Evolutionary conservation across 2,888 invertebrate genomes (phyloP).

Genomic region (Bellardia bayeri): DNA sequence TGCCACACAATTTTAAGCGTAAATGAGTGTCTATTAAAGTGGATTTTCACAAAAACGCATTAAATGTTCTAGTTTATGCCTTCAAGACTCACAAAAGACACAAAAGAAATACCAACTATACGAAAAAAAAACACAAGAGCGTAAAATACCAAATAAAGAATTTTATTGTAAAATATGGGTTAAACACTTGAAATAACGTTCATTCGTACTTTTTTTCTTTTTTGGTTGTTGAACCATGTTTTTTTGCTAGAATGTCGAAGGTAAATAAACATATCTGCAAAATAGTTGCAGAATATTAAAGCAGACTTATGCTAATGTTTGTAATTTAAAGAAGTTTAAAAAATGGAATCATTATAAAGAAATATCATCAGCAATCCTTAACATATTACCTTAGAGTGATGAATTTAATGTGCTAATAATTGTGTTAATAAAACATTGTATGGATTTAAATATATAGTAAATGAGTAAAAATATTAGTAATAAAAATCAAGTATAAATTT

Average conservation of each 20-base stretch:
- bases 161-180: slow-evolving; percentile 61
- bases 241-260: background rate
- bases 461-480: too few relatives aligned
- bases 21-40: slow-evolving; percentile 69
- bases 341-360: background rate
- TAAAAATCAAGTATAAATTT: too few relatives aligned
- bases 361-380: background rate
- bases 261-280: background rate
- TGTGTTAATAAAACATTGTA: too few relatives aligned
- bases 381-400: too few relatives aligned
- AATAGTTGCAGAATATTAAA: background rate
- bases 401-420: too few relatives aligned
- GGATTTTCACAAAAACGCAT: slow-evolving; percentile 58
- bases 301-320: slow-evolving; percentile 1
- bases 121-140: slow-evolving; percentile 11
- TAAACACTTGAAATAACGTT: slow-evolving; percentile 54
- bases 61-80: slow-evolving; percentile 63
- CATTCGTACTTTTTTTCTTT: background rate
- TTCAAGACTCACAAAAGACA: background rate
- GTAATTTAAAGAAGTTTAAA: slow-evolving; percentile 14
- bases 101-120: background rate
- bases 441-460: too few relatives aligned
- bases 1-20: slow-evolving; percentile 57
- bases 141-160: slow-evolving; percentile 42
- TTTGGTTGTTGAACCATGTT: background rate